Evolutionary conservation across 2,113 vertebrate species (phyloP), one percentile per base, ranked within the genome.

Genomic region (Oncorhynchus keta): DNA sequence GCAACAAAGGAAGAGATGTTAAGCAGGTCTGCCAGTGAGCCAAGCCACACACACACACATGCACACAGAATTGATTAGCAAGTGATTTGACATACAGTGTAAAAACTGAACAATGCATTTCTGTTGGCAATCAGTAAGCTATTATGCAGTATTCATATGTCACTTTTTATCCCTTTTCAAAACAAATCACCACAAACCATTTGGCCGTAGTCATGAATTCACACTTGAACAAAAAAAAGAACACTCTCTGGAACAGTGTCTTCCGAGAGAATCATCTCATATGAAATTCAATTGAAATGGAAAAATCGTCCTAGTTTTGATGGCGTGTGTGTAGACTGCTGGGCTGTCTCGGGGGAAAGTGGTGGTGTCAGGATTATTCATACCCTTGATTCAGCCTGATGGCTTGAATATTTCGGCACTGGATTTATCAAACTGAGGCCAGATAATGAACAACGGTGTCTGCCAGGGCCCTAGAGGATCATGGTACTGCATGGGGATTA

Each of bases 381-480:
- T 61, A 22, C n/a, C 59, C 14, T 14, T 61, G 18, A 61, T n/a
- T 7, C 20, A 61, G 59, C n/a, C 59, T 22, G 59, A 22, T 61
- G n/a, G 59, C 20, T 22, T 13, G 59, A 61, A 22, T n/a, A n/a
- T 61, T 7, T 22, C 59, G 6, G 59, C 18, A 61, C 59, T 8
- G 20, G 18, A 61, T 22, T 61, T 22, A 61, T 61, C 20, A 61
- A 51, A 51, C 11, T 51, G n/a, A 61, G 59, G 18, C 59, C 59
- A 61, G 16, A 61, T 61, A 61, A 61, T 61, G 57, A 61, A 61
- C 6, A 61, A 18, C 7, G 6, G 16, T n/a, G 16, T 14, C n/a
- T 61, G 57, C 57, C 57, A 61, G 14, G 67, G 48, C 74, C 75
- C 74, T 55, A 79, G 24, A 32, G 32, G 22, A 70, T 35, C 7